phyloP scores from a whole-genome alignment of 1,140 invertebrate species.

The Gyrodactylus bullatarudis region DNA sequence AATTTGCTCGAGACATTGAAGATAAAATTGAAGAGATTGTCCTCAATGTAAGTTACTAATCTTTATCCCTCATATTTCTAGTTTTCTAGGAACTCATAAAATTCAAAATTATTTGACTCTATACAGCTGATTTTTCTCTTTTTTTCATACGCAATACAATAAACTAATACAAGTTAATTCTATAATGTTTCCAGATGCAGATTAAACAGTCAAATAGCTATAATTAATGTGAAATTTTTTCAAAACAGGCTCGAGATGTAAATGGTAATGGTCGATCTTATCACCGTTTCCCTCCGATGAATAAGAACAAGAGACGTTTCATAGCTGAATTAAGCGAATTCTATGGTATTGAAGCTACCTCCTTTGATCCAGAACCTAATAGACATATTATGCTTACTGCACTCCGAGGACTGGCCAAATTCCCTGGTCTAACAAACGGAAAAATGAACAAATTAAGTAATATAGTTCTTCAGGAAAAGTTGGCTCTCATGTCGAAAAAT shows the following conservation, averaged over 20 bases:
- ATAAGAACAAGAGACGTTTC: not conserved
- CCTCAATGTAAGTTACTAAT: not conserved
- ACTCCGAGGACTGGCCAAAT: not conserved
- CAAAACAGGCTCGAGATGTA: not conserved
- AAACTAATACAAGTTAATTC: too few relatives aligned
- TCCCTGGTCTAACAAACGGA: not conserved
- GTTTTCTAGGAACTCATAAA: too few relatives aligned
- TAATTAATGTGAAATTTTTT: too few relatives aligned
- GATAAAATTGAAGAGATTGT: not conserved
- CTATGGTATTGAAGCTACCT: not conserved
- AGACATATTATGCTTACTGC: not conserved
- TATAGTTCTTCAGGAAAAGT: not conserved
- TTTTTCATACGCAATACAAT: too few relatives aligned
- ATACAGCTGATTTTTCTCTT: too few relatives aligned
- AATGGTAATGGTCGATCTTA: not conserved
- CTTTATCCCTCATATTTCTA: too few relatives aligned
- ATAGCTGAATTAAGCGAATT: not conserved
- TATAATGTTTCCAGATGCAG: too few relatives aligned
- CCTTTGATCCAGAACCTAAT: not conserved
- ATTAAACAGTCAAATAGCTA: too few relatives aligned
- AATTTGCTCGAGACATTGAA: not conserved
- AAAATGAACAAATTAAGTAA: not conserved
- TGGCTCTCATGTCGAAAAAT: too few relatives aligned
- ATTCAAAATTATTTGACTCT: too few relatives aligned
- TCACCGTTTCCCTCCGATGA: conserved; percentile 1